A percentile compares a stretch with the other conserved stretches of the same genome.
phyloP scores from a whole-genome alignment of 2,797 vertebrate genomes.

The Rhinogobio ventralis region DNA sequence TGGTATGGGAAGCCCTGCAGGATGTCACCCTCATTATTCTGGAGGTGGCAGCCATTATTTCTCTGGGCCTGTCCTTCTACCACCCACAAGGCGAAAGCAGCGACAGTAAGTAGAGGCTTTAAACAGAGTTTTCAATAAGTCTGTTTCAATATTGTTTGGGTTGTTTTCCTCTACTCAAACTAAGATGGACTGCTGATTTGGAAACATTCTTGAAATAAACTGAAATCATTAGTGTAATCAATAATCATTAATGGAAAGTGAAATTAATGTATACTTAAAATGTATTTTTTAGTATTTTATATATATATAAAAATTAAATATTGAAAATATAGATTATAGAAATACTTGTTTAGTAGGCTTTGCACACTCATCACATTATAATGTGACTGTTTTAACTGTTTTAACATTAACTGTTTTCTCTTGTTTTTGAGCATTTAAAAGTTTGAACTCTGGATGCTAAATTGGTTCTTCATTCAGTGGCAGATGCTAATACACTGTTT shows the following conservation, averaged over 20 bases:
- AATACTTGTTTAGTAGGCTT: background rate
- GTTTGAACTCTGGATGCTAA: no score
- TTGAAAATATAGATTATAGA: background rate
- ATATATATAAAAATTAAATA: background rate
- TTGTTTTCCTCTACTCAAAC: background rate
- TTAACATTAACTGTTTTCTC: no score
- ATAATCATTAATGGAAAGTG: background rate
- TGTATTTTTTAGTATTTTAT: background rate
- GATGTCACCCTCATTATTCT: constrained; percentile 97
- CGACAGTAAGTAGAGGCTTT: constrained; percentile 79
- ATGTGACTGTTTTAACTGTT: no score
- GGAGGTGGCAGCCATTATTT: constrained; percentile 96
- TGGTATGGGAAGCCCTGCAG: constrained; percentile 98
- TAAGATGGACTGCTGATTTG: background rate
- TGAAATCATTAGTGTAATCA: background rate
- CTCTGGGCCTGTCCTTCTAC: constrained; percentile 93
- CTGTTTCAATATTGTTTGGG: constrained; percentile 22
- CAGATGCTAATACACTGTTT: background rate
- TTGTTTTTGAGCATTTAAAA: no score
- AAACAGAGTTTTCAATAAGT: background rate
- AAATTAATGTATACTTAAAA: background rate
- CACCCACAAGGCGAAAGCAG: constrained; percentile 86
- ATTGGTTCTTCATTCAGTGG: background rate
- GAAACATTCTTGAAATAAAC: background rate
- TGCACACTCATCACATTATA: background rate